Evolutionary conservation across 2,113 vertebrate species (phyloP).

Genomic region (Aphyosemion australe): DNA sequence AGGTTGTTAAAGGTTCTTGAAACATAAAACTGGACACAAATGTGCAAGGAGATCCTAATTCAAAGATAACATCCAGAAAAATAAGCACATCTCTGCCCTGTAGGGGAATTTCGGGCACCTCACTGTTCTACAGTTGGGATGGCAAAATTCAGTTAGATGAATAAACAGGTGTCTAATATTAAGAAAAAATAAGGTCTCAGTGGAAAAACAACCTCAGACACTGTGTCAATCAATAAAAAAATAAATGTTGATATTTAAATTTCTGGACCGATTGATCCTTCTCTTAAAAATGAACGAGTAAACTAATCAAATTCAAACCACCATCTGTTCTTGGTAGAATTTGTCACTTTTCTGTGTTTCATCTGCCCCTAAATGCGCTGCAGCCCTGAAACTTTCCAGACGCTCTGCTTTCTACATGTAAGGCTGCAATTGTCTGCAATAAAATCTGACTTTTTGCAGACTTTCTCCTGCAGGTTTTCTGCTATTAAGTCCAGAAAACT

Average conservation of each 20-base stretch:
- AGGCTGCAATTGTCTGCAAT: background rate
- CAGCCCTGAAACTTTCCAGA: background rate
- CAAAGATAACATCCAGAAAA: background rate
- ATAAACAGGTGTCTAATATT: constrained; percentile 4
- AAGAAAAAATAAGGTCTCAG: background rate
- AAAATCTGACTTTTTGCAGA: background rate
- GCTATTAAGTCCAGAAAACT: background rate
- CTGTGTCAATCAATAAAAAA: too few species aligned
- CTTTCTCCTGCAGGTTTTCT: background rate
- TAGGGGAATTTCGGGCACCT: background rate
- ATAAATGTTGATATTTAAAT: background rate
- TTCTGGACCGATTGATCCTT: too few species aligned
- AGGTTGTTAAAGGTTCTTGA: background rate
- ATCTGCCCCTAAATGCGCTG: background rate
- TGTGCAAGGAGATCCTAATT: background rate
- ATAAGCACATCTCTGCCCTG: constrained; percentile 4
- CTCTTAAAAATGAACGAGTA: too few species aligned
- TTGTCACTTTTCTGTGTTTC: background rate
- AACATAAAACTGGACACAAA: constrained; percentile 18
- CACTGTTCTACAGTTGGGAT: background rate
- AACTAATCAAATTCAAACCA: too few species aligned
- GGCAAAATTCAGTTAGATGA: background rate
- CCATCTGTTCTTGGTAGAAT: background rate
- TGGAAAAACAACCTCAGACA: too few species aligned
- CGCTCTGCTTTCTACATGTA: background rate